Evolutionary conservation across 1,140 invertebrate genomes (phyloP).

Genomic region (Zaprionus inermis): DNA sequence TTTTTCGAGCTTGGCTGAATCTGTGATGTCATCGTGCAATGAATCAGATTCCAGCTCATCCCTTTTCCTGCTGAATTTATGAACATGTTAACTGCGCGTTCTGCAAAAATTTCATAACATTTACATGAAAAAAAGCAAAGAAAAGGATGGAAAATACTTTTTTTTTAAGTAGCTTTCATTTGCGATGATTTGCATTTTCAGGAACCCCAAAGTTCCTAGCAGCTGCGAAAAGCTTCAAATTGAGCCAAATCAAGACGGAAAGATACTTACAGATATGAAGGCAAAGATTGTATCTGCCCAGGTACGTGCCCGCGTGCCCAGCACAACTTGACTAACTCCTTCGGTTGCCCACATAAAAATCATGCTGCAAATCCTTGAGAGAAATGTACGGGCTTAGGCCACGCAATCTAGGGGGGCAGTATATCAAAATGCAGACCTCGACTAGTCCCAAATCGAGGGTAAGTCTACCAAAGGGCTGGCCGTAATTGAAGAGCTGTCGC

Average conservation of each 20-base stretch:
- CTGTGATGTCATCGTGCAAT: slow-evolving; percentile 19
- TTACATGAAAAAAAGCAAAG: neutral
- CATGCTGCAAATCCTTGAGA: slow-evolving; percentile 2
- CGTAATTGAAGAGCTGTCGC: slow-evolving; percentile 14
- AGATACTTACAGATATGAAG: neutral
- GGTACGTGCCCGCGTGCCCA: neutral
- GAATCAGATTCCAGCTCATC: slow-evolving; percentile 1
- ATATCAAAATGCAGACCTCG: slow-evolving; percentile 5
- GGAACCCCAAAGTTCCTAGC: neutral
- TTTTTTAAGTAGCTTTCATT: neutral
- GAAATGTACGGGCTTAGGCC: slow-evolving; percentile 1
- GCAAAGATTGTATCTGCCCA: neutral
- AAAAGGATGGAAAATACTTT: neutral
- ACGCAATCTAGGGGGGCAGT: neutral
- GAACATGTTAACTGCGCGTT: neutral
- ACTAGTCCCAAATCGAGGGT: slow-evolving; percentile 1
- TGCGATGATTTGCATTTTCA: slow-evolving; percentile 25
- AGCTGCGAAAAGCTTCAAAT: no score
- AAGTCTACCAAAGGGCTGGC: slow-evolving; percentile 23
- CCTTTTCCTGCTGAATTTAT: neutral
- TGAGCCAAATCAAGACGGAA: neutral
- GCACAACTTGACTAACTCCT: neutral
- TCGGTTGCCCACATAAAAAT: neutral
- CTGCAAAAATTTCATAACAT: neutral
- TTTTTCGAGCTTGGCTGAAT: slow-evolving; percentile 15